Percentiles rank a stretch among this genome's conserved stretches.
Conservation (phyloP, 2,888 invertebrate species). For the Megalurothrips usitatus region DNA sequence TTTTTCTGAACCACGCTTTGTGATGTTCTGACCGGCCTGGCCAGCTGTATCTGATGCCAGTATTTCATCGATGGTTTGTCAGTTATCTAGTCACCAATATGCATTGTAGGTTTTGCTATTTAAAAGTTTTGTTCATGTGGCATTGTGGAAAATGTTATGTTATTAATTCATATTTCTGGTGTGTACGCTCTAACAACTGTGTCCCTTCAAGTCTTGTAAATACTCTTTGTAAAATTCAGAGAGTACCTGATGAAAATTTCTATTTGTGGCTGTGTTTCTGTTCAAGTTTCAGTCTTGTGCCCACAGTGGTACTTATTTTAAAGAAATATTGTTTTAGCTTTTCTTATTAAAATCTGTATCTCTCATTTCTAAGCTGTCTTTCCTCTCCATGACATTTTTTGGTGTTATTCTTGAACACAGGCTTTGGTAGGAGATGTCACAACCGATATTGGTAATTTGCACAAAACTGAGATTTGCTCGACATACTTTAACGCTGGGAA, state of each 20-base stretch:
- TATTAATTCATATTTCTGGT: too few relatives aligned
- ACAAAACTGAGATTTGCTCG: background rate
- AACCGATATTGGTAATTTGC: background rate
- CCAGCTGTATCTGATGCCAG: background rate
- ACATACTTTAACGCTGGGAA: background rate
- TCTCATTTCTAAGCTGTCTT: too few relatives aligned
- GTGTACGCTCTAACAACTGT: too few relatives aligned
- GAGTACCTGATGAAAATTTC: background rate
- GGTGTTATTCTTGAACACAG: too few relatives aligned
- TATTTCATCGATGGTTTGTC: background rate
- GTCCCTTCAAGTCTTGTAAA: too few relatives aligned
- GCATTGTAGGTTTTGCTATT: background rate
- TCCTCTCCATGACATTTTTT: background rate
- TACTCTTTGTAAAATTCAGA: too few relatives aligned
- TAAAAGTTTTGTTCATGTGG: too few relatives aligned
- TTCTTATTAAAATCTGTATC: too few relatives aligned
- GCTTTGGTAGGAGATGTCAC: too few relatives aligned
- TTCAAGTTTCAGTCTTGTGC: background rate
- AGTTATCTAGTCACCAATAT: background rate
- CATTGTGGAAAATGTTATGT: too few relatives aligned
- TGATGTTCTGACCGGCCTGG: too few relatives aligned
- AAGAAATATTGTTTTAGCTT: background rate
- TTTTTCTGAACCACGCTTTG: too few relatives aligned
- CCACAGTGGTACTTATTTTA: background rate
- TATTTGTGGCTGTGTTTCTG: slow-evolving; percentile 5